Evolutionary conservation across 2,888 invertebrate species (phyloP).

Genomic region (Ypsolopha sequella): DNA sequence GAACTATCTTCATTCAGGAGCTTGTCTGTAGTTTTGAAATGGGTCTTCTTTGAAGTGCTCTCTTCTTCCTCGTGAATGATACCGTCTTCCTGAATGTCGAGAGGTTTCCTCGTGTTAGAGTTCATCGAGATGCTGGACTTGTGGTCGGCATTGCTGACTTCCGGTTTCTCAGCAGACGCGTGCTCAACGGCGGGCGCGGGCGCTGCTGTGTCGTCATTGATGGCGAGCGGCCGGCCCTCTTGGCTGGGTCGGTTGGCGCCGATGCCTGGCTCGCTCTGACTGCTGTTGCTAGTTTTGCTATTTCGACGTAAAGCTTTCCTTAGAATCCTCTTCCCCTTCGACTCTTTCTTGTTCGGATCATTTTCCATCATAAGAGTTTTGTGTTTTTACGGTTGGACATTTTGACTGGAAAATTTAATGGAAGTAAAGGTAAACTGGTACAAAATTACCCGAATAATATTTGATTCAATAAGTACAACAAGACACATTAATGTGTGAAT

Average conservation of each 20-base stretch:
- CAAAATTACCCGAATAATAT: too few species aligned
- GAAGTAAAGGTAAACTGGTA: too few species aligned
- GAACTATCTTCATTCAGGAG: neutral
- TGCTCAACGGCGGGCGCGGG: slow-evolving; percentile 12
- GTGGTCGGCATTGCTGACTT: too few species aligned
- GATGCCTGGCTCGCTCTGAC: slow-evolving; percentile 19
- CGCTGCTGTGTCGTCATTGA: slow-evolving; percentile 32
- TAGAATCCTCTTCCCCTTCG: slow-evolving; percentile 56
- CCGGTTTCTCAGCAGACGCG: slow-evolving; percentile 5
- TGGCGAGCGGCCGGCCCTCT: slow-evolving; percentile 39
- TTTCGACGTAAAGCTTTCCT: slow-evolving; percentile 54
- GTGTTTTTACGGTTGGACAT: slow-evolving; percentile 35
- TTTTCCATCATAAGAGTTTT: slow-evolving; percentile 52
- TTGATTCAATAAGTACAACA: too few species aligned
- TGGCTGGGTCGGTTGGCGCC: slow-evolving; percentile 28
- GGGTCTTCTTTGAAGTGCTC: slow-evolving; percentile 13
- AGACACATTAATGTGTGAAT: too few species aligned
- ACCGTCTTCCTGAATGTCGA: slow-evolving; percentile 40
- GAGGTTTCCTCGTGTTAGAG: slow-evolving; percentile 22
- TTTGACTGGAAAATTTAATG: slow-evolving; percentile 29
- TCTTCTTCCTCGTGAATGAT: slow-evolving; percentile 24
- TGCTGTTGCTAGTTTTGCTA: slow-evolving; percentile 43
- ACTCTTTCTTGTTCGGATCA: slow-evolving; percentile 63
- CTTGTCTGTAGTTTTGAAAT: neutral
- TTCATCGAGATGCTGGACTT: too few species aligned